Evolutionary conservation across 2,888 invertebrate genomes (phyloP), one percentile per base, ranked within the genome.

Genomic region (Hipparchia semele): DNA sequence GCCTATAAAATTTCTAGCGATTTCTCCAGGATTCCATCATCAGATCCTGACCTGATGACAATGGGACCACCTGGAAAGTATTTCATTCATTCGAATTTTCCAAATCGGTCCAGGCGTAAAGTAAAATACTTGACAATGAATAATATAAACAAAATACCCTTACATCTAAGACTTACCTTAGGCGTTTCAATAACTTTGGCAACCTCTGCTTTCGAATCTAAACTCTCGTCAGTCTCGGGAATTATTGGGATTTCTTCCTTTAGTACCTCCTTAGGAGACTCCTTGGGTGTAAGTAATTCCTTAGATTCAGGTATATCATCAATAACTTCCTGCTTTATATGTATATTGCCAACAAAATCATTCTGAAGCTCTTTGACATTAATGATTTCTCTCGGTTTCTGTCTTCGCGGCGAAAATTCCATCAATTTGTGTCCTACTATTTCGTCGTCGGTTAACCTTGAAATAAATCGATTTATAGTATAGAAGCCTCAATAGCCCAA

Each of bases 291-390:
- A 12, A 39, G 39, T 12, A 39, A 1, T 10, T 60, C 59, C 59
- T 60, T 59, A 23, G 58, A 13, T 58, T 8, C 10, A 9, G 10
- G 65, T 33, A 33, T 33, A 6, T 65, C 70, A 2, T 80, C 78
- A 2, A 85, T 87, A 53, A 82, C 78, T 77, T 92, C 92, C 51
- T 90, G 82, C 73, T 92, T 93, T 3, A 92, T 88, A 65, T 88
- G 87, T 66, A 91, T 85, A 73, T 87, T 91, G 39, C 88, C 90
- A 0, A 92, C 92, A 58, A 94, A 92, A 75, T 94, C 92, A 66
- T 87, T 92, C 69, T 94, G 94, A 39, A 94, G 68, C 73, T 94
- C 91, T 78, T 91, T 94, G 0, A 94, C 94, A 56, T 92, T 89
- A 2, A 94, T 94, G 1, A 94, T 94, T 76, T 94, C 91, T 59